Percentiles rank a stretch among this genome's conserved stretches.
Conservation (phyloP, 2,888 invertebrate genomes). For the Uropetala carovei region DNA sequence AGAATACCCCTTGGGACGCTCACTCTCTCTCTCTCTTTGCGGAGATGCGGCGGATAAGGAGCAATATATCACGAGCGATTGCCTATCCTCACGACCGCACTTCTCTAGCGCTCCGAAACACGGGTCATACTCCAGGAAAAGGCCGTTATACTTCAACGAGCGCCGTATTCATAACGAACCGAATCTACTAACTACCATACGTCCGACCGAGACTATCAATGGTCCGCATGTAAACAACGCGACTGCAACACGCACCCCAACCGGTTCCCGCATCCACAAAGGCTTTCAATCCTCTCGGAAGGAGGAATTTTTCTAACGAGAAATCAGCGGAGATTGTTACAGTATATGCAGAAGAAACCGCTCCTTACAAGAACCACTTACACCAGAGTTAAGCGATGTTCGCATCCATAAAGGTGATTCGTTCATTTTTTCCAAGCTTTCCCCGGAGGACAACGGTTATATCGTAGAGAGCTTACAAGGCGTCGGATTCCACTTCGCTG, state of each 20-base stretch:
- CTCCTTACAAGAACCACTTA: constrained; percentile 41
- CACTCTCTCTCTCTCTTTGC: background rate
- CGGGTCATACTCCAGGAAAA: background rate
- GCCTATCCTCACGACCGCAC: background rate
- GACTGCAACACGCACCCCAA: constrained; percentile 36
- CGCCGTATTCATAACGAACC: constrained; percentile 10
- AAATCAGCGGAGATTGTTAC: constrained; percentile 58
- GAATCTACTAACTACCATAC: constrained; percentile 39
- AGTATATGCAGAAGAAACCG: constrained; percentile 34
- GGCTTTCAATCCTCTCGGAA: constrained; percentile 52
- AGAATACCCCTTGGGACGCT: too few species aligned
- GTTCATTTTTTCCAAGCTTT: constrained; percentile 17
- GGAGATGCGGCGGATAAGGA: background rate
- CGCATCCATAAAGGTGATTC: constrained; percentile 39
- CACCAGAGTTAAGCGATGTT: constrained; percentile 45
- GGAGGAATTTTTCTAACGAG: constrained; percentile 11
- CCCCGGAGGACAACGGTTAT: constrained; percentile 52
- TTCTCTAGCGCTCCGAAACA: background rate
- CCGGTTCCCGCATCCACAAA: constrained; percentile 49
- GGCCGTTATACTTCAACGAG: constrained; percentile 6
- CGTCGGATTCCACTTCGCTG: background rate
- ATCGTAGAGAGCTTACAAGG: background rate
- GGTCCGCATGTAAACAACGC: constrained; percentile 49
- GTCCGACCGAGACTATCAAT: constrained; percentile 52
- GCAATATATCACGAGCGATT: constrained; percentile 7